Conservation (phyloP, 2,113 vertebrate species). For the Ophiodon elongatus region DNA sequence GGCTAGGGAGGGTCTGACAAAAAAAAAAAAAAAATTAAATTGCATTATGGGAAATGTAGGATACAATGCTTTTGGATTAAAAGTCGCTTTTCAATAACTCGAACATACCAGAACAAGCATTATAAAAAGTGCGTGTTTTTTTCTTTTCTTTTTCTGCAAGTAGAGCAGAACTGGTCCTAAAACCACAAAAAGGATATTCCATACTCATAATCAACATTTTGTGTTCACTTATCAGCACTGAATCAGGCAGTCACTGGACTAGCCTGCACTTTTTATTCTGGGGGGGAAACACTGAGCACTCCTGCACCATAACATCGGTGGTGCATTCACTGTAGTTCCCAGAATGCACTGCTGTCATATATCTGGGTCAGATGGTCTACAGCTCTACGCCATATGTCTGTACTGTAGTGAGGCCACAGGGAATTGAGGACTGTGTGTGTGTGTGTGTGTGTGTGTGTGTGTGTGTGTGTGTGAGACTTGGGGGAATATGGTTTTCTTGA, state of each 20-base stretch:
- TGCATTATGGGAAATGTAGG: slow-evolving; percentile 10
- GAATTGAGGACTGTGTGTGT: slow-evolving; percentile 33
- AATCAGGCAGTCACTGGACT: not conserved
- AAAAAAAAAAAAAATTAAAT: not conserved
- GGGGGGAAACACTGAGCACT: not conserved
- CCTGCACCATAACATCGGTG: slow-evolving; percentile 18
- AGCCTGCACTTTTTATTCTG: not conserved
- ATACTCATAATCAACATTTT: not conserved
- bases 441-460: slow-evolving; percentile 26
- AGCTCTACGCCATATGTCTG: slow-evolving; percentile 65
- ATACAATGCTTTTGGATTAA: not conserved
- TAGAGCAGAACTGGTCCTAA: not conserved
- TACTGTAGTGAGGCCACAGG: slow-evolving; percentile 57
- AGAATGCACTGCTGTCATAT: slow-evolving; percentile 53
- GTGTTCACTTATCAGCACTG: not conserved
- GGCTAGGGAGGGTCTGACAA: not conserved
- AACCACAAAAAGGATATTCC: not conserved
- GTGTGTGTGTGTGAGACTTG: slow-evolving; percentile 15
- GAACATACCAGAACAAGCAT: not conserved
- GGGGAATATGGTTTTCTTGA: slow-evolving; percentile 42
- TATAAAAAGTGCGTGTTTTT: not conserved
- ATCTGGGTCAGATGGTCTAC: slow-evolving; percentile 71
- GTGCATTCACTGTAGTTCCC: slow-evolving; percentile 53
- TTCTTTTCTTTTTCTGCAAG: no score
- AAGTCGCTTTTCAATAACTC: not conserved